phyloP scores from a whole-genome alignment of 2,888 invertebrate species.

The Thereva unica region DNA sequence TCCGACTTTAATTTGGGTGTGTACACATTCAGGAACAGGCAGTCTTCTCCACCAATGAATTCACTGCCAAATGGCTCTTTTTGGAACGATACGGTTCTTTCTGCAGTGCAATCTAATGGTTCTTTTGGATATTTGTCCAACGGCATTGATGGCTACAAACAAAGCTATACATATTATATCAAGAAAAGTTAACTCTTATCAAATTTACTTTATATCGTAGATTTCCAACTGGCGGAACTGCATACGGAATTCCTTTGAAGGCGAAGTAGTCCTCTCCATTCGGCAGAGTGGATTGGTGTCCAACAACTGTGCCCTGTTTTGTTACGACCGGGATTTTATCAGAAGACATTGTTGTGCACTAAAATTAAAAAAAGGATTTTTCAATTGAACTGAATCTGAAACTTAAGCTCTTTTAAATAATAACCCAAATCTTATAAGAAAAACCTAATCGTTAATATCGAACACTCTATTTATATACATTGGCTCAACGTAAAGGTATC shows the following conservation, averaged over 20 bases:
- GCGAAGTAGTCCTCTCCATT: conserved; percentile 58
- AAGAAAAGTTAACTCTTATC: neutral
- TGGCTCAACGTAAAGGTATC: too few relatives aligned
- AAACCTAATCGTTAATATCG: too few relatives aligned
- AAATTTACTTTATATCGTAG: conserved; percentile 54
- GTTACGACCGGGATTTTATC: conserved; percentile 47
- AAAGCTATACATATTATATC: too few relatives aligned
- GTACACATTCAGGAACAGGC: conserved; percentile 54
- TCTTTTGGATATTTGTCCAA: conserved; percentile 48
- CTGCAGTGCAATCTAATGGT: conserved; percentile 52
- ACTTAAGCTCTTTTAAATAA: too few relatives aligned
- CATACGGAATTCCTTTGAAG: conserved; percentile 64
- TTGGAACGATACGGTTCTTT: conserved; percentile 51
- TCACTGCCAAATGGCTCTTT: conserved; percentile 47
- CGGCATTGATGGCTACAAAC: conserved; percentile 51
- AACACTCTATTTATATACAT: too few relatives aligned
- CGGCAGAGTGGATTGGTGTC: conserved; percentile 54
- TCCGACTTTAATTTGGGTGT: conserved; percentile 47
- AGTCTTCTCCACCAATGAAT: conserved; percentile 53
- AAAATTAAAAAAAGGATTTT: neutral
- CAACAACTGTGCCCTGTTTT: conserved; percentile 60
- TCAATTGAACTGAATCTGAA: neutral
- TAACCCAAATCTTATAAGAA: too few relatives aligned
- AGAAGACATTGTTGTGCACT: neutral
- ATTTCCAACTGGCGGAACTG: conserved; percentile 61